Base-by-base conservation (phyloP, 1,140 invertebrate genomes). In the Triops cancriformis region DNA sequence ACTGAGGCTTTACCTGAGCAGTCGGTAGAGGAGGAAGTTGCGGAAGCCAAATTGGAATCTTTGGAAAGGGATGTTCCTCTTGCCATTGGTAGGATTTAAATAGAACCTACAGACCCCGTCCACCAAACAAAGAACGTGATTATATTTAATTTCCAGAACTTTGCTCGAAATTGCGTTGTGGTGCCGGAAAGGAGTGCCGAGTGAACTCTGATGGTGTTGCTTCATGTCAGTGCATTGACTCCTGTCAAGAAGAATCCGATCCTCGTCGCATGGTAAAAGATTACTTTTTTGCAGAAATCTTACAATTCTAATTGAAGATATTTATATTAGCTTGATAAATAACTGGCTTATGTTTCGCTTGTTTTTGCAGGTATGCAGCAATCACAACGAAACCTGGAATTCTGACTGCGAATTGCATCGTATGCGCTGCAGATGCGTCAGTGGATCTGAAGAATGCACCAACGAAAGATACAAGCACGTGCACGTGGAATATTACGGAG, bases 401-500 rank as follows among this genome's bases (percentile, higher is more conserved):
- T 96, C 94, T 18, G 94, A 97, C 83, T 98, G 96, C 85, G 91
- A 96, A 82, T 90, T 98, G 76, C 94, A 97, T 85, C 91, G 93
- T 79, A 91, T 95, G 84, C 88, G 94, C 80, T 98, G 96, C 83
- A 89, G 92, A 81, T 98, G 96, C 84, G 90, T 94, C 80, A 90
- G 91, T 80, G 88, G 87, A 23, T 88, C 89, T 73, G 85, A 89
- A n/a, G 89, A 90, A 80, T 97, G 95, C 84, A 88, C 84, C 78
- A 89, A 91, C 14, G 84, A 88, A 6, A 87, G 91, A 81, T 94
- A 93, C 84, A 89, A 90, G 80, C 94, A 98, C 84, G 87, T 95
- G 73, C 96, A 98, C 82, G 93, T 98, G 81, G 94, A 97, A 81
- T 98, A 98, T 85, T 96, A 95, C 82, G 94, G 94, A 73, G 87